These are phyloP conservation scores for Malurus melanocephalus DNA, from an alignment of 2,113 vertebrate genomes.

Conservation along the genomic window DNA sequence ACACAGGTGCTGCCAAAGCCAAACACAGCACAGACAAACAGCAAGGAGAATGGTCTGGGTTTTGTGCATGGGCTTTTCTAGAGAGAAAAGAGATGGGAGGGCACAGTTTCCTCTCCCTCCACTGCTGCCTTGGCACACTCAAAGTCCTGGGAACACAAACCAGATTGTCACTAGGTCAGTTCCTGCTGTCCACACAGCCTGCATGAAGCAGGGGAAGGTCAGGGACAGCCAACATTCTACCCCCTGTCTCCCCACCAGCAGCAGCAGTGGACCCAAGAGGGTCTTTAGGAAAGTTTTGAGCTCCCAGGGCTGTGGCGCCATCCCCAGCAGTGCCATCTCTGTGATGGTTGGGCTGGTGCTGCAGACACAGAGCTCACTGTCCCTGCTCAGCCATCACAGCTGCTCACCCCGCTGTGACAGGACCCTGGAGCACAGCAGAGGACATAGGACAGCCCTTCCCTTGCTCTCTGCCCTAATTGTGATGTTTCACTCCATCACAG, in stretches of 20 bases:
- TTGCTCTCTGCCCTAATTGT: not conserved
- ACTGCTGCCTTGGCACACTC: not conserved
- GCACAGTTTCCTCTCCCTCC: not conserved
- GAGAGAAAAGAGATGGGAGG: not conserved
- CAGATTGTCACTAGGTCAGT: not conserved
- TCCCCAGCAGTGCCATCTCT: not conserved
- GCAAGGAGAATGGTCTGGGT: not conserved
- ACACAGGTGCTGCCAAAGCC: not conserved
- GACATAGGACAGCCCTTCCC: not conserved
- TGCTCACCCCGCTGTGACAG: not conserved
- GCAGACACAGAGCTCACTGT: not conserved
- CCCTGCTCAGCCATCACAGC: not conserved
- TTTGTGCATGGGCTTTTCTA: not conserved
- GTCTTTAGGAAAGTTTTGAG: rapidly evolving
- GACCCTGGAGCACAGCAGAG: not conserved
- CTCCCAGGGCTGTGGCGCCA: rapidly evolving
- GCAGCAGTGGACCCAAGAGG: not conserved
- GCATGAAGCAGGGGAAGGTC: not conserved
- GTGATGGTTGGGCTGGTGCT: rapidly evolving
- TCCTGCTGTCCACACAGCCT: rapidly evolving
- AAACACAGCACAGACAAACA: not conserved
- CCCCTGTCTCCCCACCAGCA: not conserved
- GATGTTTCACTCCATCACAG: not conserved
- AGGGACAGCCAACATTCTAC: rapidly evolving
- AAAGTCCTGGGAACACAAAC: not conserved